These are phyloP conservation scores for Stictocephala bisonia DNA, from an alignment of 2,888 invertebrate genomes.

Conservation along the genomic window DNA sequence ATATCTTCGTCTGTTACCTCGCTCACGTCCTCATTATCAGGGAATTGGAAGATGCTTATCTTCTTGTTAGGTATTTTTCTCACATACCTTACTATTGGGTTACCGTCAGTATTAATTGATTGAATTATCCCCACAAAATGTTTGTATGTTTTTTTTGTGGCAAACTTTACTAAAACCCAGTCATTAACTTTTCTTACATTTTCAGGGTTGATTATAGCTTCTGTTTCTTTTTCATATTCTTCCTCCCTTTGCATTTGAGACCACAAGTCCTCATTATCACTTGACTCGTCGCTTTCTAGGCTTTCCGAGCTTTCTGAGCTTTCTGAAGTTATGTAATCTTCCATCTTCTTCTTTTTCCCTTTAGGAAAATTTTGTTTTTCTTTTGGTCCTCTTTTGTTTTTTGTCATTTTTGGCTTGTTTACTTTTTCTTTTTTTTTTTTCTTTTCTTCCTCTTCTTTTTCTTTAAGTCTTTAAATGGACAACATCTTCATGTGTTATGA, in stretches of 20 bases:
- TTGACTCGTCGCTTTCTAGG: slow-evolving; percentile 9
- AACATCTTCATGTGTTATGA: slow-evolving; percentile 53
- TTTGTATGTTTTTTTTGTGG: background rate
- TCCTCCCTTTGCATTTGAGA: background rate
- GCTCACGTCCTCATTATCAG: slow-evolving; percentile 22
- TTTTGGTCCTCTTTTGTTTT: slow-evolving; percentile 12
- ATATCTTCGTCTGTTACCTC: slow-evolving; percentile 25
- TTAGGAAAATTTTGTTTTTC: background rate
- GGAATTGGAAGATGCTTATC: slow-evolving; percentile 19
- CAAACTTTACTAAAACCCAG: slow-evolving; percentile 1
- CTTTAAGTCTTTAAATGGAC: slow-evolving; percentile 41
- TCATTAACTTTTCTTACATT: slow-evolving; percentile 13
- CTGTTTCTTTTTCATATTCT: slow-evolving; percentile 14
- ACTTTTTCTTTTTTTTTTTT: background rate
- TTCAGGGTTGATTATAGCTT: slow-evolving; percentile 1
- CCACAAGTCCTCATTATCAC: background rate
- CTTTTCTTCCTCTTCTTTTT: slow-evolving; percentile 28
- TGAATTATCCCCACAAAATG: slow-evolving; percentile 21
- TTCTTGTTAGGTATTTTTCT: slow-evolving; percentile 21
- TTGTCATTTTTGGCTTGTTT: background rate
- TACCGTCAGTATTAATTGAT: background rate
- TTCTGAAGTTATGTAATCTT: slow-evolving; percentile 16
- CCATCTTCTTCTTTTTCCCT: background rate
- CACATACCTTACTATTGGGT: slow-evolving; percentile 6
- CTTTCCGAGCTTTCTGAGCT: too few relatives aligned